A percentile compares a stretch with the other conserved stretches of the same genome.
Conservation (phyloP, 2,797 vertebrate species). For the Aldrovandia affinis region DNA sequence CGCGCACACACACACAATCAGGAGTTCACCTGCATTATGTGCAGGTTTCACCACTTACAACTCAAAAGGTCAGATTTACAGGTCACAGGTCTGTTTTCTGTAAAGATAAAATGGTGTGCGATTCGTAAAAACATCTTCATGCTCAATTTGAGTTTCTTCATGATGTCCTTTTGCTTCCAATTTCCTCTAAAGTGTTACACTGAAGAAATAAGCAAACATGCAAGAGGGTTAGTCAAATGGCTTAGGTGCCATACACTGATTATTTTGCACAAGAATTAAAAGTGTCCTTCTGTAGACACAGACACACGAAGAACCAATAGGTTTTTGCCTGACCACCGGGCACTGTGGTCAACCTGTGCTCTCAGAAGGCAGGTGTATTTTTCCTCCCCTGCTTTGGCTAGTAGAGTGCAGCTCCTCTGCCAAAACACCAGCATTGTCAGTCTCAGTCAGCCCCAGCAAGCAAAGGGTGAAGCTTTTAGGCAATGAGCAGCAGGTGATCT, state of each 20-base stretch:
- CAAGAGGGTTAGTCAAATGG: background rate
- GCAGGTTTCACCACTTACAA: background rate
- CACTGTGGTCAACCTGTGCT: background rate
- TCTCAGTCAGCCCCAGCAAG: slow-evolving; percentile 82
- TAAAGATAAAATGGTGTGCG: slow-evolving; percentile 35
- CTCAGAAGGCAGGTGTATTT: background rate
- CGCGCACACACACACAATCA: background rate
- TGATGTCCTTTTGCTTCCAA: background rate
- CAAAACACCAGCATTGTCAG: slow-evolving; percentile 75
- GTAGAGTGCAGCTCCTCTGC: slow-evolving; percentile 50
- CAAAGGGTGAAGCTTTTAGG: slow-evolving; percentile 99
- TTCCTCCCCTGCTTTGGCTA: slow-evolving; percentile 45
- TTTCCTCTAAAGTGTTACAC: background rate
- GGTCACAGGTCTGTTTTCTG: background rate
- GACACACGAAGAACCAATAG: background rate
- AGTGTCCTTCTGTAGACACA: background rate
- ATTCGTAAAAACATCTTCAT: background rate
- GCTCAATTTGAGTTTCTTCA: background rate
- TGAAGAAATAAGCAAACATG: background rate
- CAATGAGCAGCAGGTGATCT: slow-evolving; percentile 99
- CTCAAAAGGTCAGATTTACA: slow-evolving; percentile 7
- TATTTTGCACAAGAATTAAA: background rate
- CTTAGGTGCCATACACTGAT: background rate
- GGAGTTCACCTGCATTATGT: slow-evolving; percentile 2
- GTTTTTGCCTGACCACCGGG: background rate